Conservation (phyloP, 2,888 invertebrate genomes). For the Leptothorax acervorum region DNA sequence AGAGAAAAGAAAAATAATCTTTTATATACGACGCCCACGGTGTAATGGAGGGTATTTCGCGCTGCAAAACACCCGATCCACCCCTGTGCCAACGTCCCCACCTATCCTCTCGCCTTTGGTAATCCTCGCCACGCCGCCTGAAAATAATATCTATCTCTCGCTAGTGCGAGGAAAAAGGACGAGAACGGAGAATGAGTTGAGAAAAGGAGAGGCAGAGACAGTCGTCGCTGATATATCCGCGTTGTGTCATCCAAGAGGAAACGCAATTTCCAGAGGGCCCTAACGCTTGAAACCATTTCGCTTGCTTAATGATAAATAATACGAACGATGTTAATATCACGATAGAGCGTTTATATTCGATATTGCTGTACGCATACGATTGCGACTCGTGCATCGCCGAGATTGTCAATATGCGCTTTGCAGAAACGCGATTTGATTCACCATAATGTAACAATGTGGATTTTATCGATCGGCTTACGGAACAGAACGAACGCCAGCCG, state of each 20-base stretch:
- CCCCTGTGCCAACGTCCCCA: conserved; percentile 68
- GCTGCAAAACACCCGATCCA: conserved; percentile 82
- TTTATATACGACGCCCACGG: conserved; percentile 80
- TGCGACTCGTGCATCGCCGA: background rate
- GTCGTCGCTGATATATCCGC: conserved; percentile 66
- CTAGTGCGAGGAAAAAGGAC: conserved; percentile 62
- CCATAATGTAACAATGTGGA: conserved; percentile 45
- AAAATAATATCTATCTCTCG: conserved; percentile 82
- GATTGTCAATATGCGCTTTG: conserved; percentile 6
- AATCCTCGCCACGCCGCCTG: conserved; percentile 73
- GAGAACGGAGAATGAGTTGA: conserved; percentile 45
- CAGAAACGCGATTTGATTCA: conserved; percentile 42
- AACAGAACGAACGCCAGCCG: conserved; percentile 49
- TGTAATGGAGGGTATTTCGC: conserved; percentile 84
- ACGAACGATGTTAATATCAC: background rate
- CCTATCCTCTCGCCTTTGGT: conserved; percentile 66
- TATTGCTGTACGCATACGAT: background rate
- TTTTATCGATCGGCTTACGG: conserved; percentile 53
- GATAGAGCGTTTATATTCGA: background rate
- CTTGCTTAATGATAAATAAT: conserved; percentile 58
- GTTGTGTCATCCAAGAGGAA: conserved; percentile 65
- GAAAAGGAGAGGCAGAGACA: conserved; percentile 38
- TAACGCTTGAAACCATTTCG: conserved; percentile 48
- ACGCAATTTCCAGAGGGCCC: conserved; percentile 67
- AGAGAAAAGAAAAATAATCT: conserved; percentile 83